Percentiles rank a stretch among this genome's conserved stretches.
These are phyloP conservation scores for Scophthalmus maximus DNA, from an alignment of 2,113 vertebrate species.

Conservation along the genomic window DNA sequence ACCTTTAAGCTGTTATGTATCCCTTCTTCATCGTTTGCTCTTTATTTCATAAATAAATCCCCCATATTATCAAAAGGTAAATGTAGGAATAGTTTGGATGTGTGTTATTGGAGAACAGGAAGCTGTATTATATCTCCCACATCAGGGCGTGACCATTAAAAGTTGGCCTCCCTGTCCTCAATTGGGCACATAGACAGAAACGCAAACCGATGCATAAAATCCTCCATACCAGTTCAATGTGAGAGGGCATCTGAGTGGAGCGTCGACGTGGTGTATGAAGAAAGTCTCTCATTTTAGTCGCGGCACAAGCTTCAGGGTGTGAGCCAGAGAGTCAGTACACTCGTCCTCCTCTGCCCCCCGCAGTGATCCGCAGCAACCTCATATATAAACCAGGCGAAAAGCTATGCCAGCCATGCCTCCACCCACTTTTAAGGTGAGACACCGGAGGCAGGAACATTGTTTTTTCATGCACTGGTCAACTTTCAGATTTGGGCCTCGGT, in stretches of 20 bases:
- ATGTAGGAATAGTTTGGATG: background rate
- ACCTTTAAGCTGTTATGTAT: too few species aligned
- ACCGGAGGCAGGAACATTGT: background rate
- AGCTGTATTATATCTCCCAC: conserved; percentile 53
- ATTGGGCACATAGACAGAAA: too few species aligned
- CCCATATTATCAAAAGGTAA: background rate
- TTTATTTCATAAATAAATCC: background rate
- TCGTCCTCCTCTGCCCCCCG: conserved; percentile 3
- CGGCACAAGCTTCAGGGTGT: conserved; percentile 32
- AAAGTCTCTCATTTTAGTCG: background rate
- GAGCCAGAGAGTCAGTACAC: conserved; percentile 33
- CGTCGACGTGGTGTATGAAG: background rate
- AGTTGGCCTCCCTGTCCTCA: background rate
- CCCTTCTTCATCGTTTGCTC: background rate
- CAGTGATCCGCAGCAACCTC: background rate
- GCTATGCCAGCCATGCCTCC: background rate
- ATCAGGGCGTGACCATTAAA: conserved; percentile 50
- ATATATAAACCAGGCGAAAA: background rate
- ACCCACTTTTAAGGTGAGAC: background rate
- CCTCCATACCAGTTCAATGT: background rate
- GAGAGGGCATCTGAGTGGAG: background rate
- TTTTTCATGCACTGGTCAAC: background rate
- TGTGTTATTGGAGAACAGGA: background rate
- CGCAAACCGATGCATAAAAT: background rate
- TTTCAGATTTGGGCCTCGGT: background rate